Evolutionary conservation across 2,113 vertebrate species (phyloP), one percentile per base, ranked within the genome.

Genomic region (Phaetusa simplex): DNA sequence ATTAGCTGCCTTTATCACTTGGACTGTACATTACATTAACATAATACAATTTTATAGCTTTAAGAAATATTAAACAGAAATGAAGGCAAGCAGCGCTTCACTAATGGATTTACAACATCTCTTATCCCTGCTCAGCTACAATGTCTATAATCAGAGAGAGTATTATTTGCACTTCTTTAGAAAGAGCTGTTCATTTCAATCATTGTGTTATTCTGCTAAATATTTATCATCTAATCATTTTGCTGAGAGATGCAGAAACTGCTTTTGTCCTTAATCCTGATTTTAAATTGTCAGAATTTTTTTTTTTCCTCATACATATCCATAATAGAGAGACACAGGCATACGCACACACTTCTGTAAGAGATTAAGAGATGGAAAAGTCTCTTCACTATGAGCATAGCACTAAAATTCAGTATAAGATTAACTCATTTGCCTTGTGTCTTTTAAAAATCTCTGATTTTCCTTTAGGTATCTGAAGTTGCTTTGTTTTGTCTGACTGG

Each of bases 61-160:
- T 97, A 96, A 97, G 94, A 97, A 98, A 97, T 97, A 97, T 97
- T 97, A 97, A 97, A 96, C 45, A 95, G 93, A 95, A 97, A 96
- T 82, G 82, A 97, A 97, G 94, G 94, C 88, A 96, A 95, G 91
- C 78, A 80, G 86, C 2, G 12, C 79, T 93, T 97, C 97, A 74
- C 86, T 97, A 97, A 98, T 97, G 93, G 95, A 90, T 97, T 98
- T 98, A 97, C 91, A 97, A 40, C 72, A 91, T 97, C 82, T 92
- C 70, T 97, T 93, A 95, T 96, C 82, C 91, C 72, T 88, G 65
- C 66, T 97, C 86, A 88, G 90, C 77, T 67, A 69, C 87, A 64
- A 45, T 32, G 88, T 74, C 82, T 93, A 42, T 84, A 96, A 91
- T 94, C 71, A 86, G 73, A 79, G 76, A 20, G 40, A 97, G 82